Evolutionary conservation across 2,888 invertebrate species (phyloP), one percentile per base, ranked within the genome.

Genomic region (Nomada fabriciana): DNA sequence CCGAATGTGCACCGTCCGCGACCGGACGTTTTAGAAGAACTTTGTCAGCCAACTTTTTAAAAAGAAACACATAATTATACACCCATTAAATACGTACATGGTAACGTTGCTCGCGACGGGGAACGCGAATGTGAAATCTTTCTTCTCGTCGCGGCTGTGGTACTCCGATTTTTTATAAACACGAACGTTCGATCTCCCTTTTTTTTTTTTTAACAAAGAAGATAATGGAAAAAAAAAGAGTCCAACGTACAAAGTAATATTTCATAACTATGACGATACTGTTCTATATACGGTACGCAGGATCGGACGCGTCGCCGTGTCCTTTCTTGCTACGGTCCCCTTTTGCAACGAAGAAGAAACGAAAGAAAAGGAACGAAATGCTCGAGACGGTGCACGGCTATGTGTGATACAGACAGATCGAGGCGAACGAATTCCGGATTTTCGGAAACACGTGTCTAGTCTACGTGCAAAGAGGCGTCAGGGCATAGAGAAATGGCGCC

Each of bases 401-500:
- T 68, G 80, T 86, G 87, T 87, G 86, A 86, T 86, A 86, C 77
- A 67, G 60, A 53, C 47, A 53, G 57, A 67, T 67, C 60, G 47
- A 59, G 52, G 61, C 72, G 20, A 75, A 57, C 43, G 47, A 29
- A 15, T 63, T 57, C 23, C 43, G 2, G 60, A 77, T 76, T 57
- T 55, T 70, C 68, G 63, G 42, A 25, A 52, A 76, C 69, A 80
- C 76, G 87, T 82, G 83, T 88, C 88, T 89, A 89, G 88, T 89
- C 89, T 85, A 86, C 80, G 83, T 89, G 86, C 82, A 84, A 86
- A 77, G 47, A 76, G 70, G 57, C 80, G 69, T 61, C 60, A 50
- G n/a, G 13, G 25, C n/a, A 43, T 57, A 47, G n/a, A 4, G n/a
- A 55, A 25, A 63, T 61, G 47, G 50, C 68, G 61, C 63, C 43